These are phyloP conservation scores for Capreolus pygargus DNA, from an alignment of 2,113 vertebrate genomes.

Conservation along the genomic window DNA sequence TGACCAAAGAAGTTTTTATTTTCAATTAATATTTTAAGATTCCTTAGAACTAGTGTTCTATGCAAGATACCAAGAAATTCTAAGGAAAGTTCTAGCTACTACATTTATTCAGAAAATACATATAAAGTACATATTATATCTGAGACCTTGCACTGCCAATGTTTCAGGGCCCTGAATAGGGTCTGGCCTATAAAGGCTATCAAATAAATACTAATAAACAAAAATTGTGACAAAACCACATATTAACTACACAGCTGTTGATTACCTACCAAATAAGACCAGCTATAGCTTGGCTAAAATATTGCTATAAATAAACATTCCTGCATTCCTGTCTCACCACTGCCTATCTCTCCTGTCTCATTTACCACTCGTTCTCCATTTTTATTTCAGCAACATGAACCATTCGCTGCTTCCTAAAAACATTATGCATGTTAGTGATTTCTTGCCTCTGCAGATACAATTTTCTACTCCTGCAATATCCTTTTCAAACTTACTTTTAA, in stretches of 20 bases:
- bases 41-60: neutral
- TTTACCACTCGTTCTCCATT: neutral
- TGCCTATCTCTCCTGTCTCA: neutral
- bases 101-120: neutral
- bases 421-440: neutral
- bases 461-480: neutral
- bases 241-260: neutral
- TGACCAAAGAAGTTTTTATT: neutral
- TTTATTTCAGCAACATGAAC: neutral
- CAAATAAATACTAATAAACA: neutral
- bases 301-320: neutral
- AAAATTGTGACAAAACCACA: neutral
- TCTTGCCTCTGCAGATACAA: neutral
- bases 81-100: neutral
- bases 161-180: neutral
- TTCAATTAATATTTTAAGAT: conserved; percentile 9
- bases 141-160: neutral
- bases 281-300: neutral
- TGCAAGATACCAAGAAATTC: neutral
- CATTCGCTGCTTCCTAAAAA: neutral
- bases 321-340: neutral
- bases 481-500: neutral
- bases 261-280: neutral
- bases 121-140: neutral
- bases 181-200: neutral